Base-by-base conservation (phyloP, 2,113 vertebrate species). In the Suricata suricatta region DNA sequence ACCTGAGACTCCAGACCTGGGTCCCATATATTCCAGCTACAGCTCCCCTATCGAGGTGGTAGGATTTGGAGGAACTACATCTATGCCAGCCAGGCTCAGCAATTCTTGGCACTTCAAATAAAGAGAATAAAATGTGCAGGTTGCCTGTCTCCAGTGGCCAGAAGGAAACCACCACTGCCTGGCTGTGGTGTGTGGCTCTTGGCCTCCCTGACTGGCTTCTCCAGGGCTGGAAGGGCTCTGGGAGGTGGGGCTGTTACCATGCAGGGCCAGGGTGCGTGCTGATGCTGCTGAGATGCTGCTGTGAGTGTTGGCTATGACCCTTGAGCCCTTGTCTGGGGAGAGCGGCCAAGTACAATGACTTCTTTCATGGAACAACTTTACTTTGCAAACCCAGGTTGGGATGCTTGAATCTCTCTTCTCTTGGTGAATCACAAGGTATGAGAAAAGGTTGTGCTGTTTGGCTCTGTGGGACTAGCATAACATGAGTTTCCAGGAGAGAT, bases 361-460 rank as follows among this genome's bases (percentile, higher is more conserved):
- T 79, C 38, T 80, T 90, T 96, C 88, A 81, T 52, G 33, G 74
- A 85, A 92, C 95, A 83, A 11, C 17, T 89, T 90, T 16, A 74
- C 77, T 96, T 31, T 88, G 90, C 31, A 97, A 52, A 72, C 23
- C 54, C 17, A 74, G 80, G 31, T 17, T 54, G 63, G 35, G 68
- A 72, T 79, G 44, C 41, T 11, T 44, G 23, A 23, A 21, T 93
- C 33, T 27, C 29, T 69, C 63, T 79, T 69, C 64, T 95, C 35
- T 50, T 38, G 80, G 94, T 27, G 92, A 89, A 66, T 80, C 68
- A 71, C 13, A 27, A 14, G 79, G 66, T 33, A 50, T 5, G 79
- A 92, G 79, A 66, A 83, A 77, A 96, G 31, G 72, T 25, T 38
- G 15, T 41, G 41, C 60, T 21, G 4, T 35, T 31, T 93, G 90